These are phyloP conservation scores for Brachionus calyciflorus DNA, from an alignment of 1,140 invertebrate genomes.

Conservation along the genomic window DNA sequence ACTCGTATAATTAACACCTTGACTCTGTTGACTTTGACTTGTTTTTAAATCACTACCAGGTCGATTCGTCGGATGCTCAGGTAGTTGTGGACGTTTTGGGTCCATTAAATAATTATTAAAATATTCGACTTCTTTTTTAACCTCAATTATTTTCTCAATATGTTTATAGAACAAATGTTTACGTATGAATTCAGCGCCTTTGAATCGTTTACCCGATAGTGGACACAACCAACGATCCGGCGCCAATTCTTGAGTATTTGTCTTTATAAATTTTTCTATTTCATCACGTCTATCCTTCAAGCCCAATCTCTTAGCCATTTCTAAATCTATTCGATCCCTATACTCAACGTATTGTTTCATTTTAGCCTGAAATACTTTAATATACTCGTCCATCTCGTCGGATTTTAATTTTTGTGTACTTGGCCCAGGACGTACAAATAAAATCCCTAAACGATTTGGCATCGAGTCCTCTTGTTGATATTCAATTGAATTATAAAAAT, in stretches of 20 bases:
- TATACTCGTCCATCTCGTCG: constrained; percentile 12
- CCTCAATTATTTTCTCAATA: constrained; percentile 90
- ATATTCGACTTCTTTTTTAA: constrained; percentile 88
- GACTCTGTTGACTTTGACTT: constrained; percentile 1
- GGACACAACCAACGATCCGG: constrained; percentile 99
- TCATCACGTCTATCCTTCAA: constrained; percentile 26
- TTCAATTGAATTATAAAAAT: constrained; percentile 97
- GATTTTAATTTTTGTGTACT: neutral
- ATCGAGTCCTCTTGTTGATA: constrained; percentile 99
- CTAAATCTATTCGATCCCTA: neutral
- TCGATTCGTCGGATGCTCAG: constrained; percentile 75
- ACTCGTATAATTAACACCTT: constrained; percentile 1
- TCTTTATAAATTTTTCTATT: constrained; percentile 41
- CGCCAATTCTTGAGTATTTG: constrained; percentile 78
- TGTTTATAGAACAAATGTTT: constrained; percentile 99
- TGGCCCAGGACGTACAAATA: constrained; percentile 74
- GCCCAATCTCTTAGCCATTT: constrained; percentile 20
- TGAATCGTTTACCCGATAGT: constrained; percentile 97
- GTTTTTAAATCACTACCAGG: neutral
- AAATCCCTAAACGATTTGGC: constrained; percentile 96
- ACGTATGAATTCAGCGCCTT: constrained; percentile 95
- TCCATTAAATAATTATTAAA: constrained; percentile 97
- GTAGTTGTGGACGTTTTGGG: constrained; percentile 85
- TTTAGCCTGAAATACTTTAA: constrained; percentile 2
- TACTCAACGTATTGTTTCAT: constrained; percentile 39